These are phyloP conservation scores for Piscicola geometra DNA, from an alignment of 2,888 invertebrate genomes.

Conservation along the genomic window DNA sequence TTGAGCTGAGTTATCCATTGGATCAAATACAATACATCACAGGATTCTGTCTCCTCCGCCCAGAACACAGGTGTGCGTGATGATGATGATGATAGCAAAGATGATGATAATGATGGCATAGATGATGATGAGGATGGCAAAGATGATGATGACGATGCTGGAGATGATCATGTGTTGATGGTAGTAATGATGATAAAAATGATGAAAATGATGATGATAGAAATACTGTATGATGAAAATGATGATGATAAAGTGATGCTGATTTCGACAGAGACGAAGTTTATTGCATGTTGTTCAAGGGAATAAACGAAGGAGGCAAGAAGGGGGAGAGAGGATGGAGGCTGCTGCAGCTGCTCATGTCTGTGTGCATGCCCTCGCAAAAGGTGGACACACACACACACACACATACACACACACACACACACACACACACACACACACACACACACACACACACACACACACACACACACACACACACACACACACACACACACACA, in stretches of 20 bases:
- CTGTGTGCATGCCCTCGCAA: slow-evolving; percentile 33
- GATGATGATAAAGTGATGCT: too few relatives aligned
- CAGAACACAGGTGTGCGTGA: slow-evolving; percentile 8
- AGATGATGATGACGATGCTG: not conserved
- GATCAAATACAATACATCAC: slow-evolving; percentile 31
- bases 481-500: slow-evolving; percentile 16
- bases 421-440: slow-evolving; percentile 8
- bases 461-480: slow-evolving; percentile 22
- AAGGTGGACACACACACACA: slow-evolving; percentile 28
- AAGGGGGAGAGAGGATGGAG: slow-evolving; percentile 32
- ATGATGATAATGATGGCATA: not conserved
- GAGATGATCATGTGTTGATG: slow-evolving; percentile 1
- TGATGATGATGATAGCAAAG: not conserved
- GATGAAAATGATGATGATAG: not conserved
- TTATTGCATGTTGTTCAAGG: slow-evolving; percentile 38
- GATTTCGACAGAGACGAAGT: slow-evolving; percentile 41
- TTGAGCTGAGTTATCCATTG: slow-evolving; percentile 7
- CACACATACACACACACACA: slow-evolving; percentile 21
- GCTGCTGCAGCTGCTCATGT: slow-evolving; percentile 28
- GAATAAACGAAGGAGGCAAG: slow-evolving; percentile 34
- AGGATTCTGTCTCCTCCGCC: slow-evolving; percentile 13
- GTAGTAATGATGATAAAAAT: not conserved
- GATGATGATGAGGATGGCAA: not conserved
- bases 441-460: slow-evolving; percentile 21
- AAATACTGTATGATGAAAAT: not conserved